Conservation (phyloP, 2,797 vertebrate species). For the Gambusia yucatana region DNA sequence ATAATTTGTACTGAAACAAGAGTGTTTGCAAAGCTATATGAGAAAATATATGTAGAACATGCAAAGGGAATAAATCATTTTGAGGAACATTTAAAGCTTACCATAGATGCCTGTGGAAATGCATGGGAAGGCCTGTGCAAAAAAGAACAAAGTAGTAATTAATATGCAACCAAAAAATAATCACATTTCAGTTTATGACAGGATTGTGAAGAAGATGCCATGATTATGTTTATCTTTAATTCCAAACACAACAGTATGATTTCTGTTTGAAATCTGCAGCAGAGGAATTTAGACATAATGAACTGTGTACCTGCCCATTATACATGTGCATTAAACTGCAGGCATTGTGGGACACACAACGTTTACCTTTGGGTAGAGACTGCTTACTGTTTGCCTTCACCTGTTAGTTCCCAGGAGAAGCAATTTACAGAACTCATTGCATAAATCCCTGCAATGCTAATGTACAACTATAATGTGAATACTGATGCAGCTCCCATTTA, state of each 20-base stretch:
- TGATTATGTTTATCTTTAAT: slow-evolving; percentile 14
- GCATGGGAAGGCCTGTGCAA: slow-evolving; percentile 94
- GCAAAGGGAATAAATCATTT: neutral
- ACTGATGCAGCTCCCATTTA: slow-evolving; percentile 6
- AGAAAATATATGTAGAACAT: slow-evolving; percentile 4
- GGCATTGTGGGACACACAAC: neutral
- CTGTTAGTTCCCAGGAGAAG: slow-evolving; percentile 38
- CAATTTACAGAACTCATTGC: slow-evolving; percentile 33
- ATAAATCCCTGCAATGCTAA: slow-evolving; percentile 35
- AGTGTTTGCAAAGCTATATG: neutral
- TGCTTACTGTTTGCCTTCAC: slow-evolving; percentile 26
- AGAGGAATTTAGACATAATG: slow-evolving; percentile 15
- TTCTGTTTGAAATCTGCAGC: slow-evolving; percentile 27
- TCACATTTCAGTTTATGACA: slow-evolving; percentile 6
- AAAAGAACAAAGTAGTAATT: slow-evolving; percentile 72
- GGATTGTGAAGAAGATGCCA: neutral
- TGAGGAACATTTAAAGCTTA: slow-evolving; percentile 77
- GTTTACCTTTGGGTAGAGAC: slow-evolving; percentile 26
- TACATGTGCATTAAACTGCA: slow-evolving; percentile 13
- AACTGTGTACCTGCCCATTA: slow-evolving; percentile 1
- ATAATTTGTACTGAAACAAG: neutral
- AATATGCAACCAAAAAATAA: slow-evolving; percentile 28
- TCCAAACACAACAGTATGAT: slow-evolving; percentile 17
- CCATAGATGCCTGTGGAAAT: slow-evolving; percentile 99
- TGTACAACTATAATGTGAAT: slow-evolving; percentile 24